Evolutionary conservation across 2,888 invertebrate genomes (phyloP).

Genomic region (Dermolepida albohirtum): DNA sequence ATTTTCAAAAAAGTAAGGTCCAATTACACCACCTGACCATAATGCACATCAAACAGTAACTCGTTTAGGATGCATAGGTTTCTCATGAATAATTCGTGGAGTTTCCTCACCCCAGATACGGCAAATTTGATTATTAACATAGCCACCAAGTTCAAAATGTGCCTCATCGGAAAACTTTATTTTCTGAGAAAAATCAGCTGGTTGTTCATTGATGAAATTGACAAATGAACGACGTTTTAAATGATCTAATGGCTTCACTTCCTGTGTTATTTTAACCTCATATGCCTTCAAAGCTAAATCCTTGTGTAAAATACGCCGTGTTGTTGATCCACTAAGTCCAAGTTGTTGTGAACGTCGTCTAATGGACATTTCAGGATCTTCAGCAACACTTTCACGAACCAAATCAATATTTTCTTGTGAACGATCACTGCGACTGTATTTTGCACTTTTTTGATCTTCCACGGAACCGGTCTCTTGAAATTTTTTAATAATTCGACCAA

Average conservation of each 20-base stretch:
- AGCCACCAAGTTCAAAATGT: neutral
- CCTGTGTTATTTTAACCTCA: constrained; percentile 1
- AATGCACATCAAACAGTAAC: neutral
- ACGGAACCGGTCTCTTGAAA: constrained; percentile 1
- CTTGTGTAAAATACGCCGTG: constrained; percentile 3
- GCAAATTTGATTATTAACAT: neutral
- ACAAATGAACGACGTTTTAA: neutral
- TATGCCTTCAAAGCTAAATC: neutral
- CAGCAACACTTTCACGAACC: neutral
- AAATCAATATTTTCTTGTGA: constrained; percentile 1
- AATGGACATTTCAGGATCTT: neutral
- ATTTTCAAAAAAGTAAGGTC: neutral
- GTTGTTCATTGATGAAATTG: neutral
- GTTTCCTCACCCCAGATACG: neutral
- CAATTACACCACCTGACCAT: constrained; percentile 5
- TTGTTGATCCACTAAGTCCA: neutral
- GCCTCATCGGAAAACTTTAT: neutral
- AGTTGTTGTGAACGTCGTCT: neutral
- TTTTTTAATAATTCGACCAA: neutral
- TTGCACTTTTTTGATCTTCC: constrained; percentile 2
- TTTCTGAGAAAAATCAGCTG: neutral
- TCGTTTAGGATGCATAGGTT: neutral
- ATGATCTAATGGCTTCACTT: neutral
- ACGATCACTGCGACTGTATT: neutral
- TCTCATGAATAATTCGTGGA: no score